Evolutionary conservation across 92 coral and sea anemone genomes (phyloP).

Genomic region (Parazoanthus swiftii): DNA sequence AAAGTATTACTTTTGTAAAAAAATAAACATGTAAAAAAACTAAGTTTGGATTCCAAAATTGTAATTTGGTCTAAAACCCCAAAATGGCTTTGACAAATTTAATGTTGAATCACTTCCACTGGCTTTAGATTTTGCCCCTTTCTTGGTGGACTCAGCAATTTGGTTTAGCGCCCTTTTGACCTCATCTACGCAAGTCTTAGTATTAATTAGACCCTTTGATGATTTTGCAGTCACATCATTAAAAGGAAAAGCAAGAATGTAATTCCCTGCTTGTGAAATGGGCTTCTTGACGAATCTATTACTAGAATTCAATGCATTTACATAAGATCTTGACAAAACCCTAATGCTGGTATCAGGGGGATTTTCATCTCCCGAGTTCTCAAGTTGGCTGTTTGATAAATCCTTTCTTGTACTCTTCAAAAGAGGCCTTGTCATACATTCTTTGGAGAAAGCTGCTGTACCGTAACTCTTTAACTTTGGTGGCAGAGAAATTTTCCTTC

Average conservation of each 20-base stretch:
- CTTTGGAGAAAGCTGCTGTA: no score
- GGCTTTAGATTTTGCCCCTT: neutral
- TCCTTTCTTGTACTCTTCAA: neutral
- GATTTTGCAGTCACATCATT: slow-evolving; percentile 67
- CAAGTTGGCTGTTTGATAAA: neutral
- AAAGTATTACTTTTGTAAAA: neutral
- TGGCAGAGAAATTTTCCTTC: slow-evolving; percentile 18
- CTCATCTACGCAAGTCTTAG: slow-evolving; percentile 68
- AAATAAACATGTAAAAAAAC: no score
- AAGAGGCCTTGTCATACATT: neutral
- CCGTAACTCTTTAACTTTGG: neutral
- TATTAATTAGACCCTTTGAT: slow-evolving; percentile 49
- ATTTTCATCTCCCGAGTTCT: neutral
- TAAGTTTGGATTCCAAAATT: slow-evolving; percentile 13
- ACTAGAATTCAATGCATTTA: slow-evolving; percentile 20
- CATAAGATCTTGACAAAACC: slow-evolving; percentile 25
- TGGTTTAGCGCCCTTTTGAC: slow-evolving; percentile 62
- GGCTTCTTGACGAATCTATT: slow-evolving; percentile 41
- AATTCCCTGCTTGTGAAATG: slow-evolving; percentile 64
- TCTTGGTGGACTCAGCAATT: slow-evolving; percentile 35
- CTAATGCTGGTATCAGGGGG: neutral
- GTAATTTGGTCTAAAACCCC: slow-evolving; percentile 70
- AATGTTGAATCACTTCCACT: slow-evolving; percentile 19
- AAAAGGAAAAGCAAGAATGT: slow-evolving; percentile 76
- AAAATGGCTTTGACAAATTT: slow-evolving; percentile 68